phyloP scores from a whole-genome alignment of 2,888 invertebrate species.

The Catocala nupta region DNA sequence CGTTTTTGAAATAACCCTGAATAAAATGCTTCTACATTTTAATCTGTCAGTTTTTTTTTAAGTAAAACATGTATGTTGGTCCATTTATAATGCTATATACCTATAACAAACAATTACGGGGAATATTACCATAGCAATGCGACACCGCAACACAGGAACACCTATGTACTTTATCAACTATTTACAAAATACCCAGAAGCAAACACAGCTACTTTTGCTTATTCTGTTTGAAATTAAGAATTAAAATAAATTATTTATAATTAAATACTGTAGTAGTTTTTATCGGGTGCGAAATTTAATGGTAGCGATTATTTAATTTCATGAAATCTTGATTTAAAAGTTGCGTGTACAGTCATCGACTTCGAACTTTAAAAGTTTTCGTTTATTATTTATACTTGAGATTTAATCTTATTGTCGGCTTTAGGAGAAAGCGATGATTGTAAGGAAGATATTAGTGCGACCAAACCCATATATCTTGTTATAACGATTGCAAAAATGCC shows the following conservation, averaged over 20 bases:
- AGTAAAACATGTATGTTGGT: too few species aligned
- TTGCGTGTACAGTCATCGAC: background rate
- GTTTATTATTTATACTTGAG: constrained; percentile 2
- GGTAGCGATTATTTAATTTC: constrained; percentile 8
- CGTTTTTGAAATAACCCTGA: too few species aligned
- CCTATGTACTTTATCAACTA: too few species aligned
- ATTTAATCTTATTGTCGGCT: constrained; percentile 11
- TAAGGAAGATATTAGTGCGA: too few species aligned
- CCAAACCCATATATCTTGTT: background rate
- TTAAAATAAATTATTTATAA: constrained; percentile 25
- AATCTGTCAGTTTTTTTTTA: too few species aligned
- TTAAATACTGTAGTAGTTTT: background rate
- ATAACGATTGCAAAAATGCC: constrained; percentile 1
- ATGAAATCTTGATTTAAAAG: constrained; percentile 16
- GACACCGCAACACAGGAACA: too few species aligned
- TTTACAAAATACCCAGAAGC: background rate
- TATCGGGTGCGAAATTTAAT: constrained; percentile 13
- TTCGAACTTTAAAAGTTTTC: background rate
- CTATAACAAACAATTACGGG: too few species aligned
- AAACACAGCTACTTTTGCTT: background rate
- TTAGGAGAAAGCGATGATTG: too few species aligned
- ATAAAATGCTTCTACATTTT: too few species aligned
- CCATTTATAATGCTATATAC: too few species aligned
- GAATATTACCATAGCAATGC: too few species aligned
- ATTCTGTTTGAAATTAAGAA: constrained; percentile 28